Percentiles rank a stretch among this genome's conserved stretches.
Evolutionary conservation across 1,140 invertebrate species (phyloP).

Genomic region (Nylanderia fulva): DNA sequence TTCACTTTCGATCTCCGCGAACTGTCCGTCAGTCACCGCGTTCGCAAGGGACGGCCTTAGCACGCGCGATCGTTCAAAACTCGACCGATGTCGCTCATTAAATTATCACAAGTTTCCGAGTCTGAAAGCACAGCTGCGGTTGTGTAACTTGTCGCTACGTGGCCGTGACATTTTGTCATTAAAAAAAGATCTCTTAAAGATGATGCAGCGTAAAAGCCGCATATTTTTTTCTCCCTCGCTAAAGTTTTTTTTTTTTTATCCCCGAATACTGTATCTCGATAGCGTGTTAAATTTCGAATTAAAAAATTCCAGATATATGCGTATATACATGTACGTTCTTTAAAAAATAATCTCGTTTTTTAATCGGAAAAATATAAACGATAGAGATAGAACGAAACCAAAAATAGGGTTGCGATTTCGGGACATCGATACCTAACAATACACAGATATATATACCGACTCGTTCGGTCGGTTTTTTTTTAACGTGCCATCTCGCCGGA

Average conservation of each 20-base stretch:
- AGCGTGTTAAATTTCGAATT: neutral
- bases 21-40: constrained; percentile 53
- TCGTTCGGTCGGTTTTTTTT: neutral
- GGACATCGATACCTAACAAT: neutral
- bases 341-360: neutral
- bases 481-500: neutral
- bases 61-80: constrained; percentile 71
- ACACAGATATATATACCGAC: neutral
- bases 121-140: constrained; percentile 72
- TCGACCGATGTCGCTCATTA: constrained; percentile 74
- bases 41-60: constrained; percentile 48
- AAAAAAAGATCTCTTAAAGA: constrained; percentile 43
- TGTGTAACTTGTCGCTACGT: constrained; percentile 44
- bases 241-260: neutral
- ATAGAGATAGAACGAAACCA: neutral
- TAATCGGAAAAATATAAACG: neutral
- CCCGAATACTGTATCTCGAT: neutral
- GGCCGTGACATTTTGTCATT: constrained; percentile 66
- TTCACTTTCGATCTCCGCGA: constrained; percentile 62
- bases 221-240: neutral
- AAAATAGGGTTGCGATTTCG: neutral
- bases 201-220: neutral
- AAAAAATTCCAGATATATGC: neutral
- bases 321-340: too few species aligned
- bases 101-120: constrained; percentile 71